Evolutionary conservation across 2,888 invertebrate genomes (phyloP).

Genomic region (Ommatoiulus sabulosus): DNA sequence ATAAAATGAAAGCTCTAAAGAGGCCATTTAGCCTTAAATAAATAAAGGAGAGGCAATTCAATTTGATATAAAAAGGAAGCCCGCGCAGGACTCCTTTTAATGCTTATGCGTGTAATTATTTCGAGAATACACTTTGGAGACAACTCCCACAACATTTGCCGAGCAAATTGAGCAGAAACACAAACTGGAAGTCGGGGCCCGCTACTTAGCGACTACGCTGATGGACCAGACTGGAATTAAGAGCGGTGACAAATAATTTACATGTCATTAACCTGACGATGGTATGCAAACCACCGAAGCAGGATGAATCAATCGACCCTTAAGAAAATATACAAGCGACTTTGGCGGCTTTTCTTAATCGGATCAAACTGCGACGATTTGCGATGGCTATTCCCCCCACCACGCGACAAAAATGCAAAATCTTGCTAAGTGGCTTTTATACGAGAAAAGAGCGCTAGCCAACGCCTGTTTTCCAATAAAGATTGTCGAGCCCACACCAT

Average conservation of each 20-base stretch:
- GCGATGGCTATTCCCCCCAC: neutral
- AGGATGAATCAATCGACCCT: slow-evolving; percentile 21
- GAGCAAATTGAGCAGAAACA: slow-evolving; percentile 26
- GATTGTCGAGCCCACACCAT: too few species aligned
- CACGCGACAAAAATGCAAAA: neutral
- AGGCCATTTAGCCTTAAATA: slow-evolving; percentile 27
- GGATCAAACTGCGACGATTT: neutral
- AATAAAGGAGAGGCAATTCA: slow-evolving; percentile 34
- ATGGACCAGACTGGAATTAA: slow-evolving; percentile 21
- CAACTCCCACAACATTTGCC: slow-evolving; percentile 5
- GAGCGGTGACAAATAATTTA: slow-evolving; percentile 27
- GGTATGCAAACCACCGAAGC: neutral
- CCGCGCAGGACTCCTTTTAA: slow-evolving; percentile 25
- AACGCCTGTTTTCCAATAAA: slow-evolving; percentile 1
- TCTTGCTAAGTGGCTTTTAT: neutral
- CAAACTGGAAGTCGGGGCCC: neutral
- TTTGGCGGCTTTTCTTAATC: neutral
- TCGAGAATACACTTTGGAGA: slow-evolving; percentile 11
- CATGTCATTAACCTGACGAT: neutral
- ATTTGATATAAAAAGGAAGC: slow-evolving; percentile 28
- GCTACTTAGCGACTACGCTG: neutral
- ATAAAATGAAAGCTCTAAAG: slow-evolving; percentile 34
- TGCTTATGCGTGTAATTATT: slow-evolving; percentile 27
- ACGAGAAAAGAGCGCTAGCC: neutral
- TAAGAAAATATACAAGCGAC: neutral